Percentiles rank a stretch among this genome's conserved stretches.
Evolutionary conservation across 2,113 vertebrate species (phyloP).

Genomic region (Oostethus manadensis): DNA sequence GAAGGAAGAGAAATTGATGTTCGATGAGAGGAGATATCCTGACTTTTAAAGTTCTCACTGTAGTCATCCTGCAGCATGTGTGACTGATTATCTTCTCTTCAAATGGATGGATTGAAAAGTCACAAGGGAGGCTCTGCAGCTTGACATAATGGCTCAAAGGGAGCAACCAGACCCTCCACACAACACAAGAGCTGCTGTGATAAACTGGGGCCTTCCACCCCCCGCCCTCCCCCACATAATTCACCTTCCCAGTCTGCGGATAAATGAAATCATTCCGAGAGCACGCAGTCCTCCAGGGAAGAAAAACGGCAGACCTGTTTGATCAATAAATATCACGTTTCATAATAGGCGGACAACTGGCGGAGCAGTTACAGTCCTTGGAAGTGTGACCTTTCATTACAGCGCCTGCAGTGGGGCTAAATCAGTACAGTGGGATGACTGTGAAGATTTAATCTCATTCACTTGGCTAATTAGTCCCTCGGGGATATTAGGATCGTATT

Average conservation of each 20-base stretch:
- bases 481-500: background rate
- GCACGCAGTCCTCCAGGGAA: background rate
- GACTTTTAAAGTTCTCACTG: no score
- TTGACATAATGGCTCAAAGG: background rate
- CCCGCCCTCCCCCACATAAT: background rate
- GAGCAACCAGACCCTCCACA: background rate
- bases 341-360: conserved; percentile 9
- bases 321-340: conserved; percentile 9
- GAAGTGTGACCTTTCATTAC: conserved; percentile 25
- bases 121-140: background rate
- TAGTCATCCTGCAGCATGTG: background rate
- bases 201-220: conserved; percentile 1
- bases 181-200: background rate
- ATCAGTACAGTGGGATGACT: conserved; percentile 1
- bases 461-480: conserved; percentile 14
- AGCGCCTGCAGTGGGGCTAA: conserved; percentile 15
- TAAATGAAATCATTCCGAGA: conserved; percentile 1
- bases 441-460: background rate
- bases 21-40: no score
- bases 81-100: background rate
- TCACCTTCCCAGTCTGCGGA: conserved; percentile 1
- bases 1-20: no score
- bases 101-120: background rate
- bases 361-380: background rate
- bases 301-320: background rate